Evolutionary conservation across 1,140 invertebrate genomes (phyloP), one percentile per base, ranked within the genome.

Genomic region (Leucophenga varia): DNA sequence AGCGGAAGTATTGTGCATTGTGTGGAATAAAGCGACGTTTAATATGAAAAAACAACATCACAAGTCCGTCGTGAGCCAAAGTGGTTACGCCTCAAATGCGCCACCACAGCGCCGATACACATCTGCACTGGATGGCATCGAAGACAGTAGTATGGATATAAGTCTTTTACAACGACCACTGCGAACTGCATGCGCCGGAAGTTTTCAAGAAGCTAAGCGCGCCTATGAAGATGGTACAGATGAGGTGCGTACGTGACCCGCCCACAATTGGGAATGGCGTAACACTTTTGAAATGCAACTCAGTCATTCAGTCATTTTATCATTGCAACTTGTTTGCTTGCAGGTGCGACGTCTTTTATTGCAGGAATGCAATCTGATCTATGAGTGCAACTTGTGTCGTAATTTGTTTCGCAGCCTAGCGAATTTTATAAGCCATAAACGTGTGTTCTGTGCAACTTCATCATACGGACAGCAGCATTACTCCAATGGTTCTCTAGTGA

Each of bases 351-450:
- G 82, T 36, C 71, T 91, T 30, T 75, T 94, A 6, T 75, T 81
- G 12, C 81, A 86, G 64, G 89, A 93, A 79, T 92, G 89, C 79
- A 86, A 90, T 68, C 71, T 92, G 34, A 82, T 94, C 55, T 87
- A 89, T 65, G 91, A 94, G 74, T 94, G 91, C 72, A 86, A 86
- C 72, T 81, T 89, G 19, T 94, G 91, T 71, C 78, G 83, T n/a
- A 91, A 85, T 69, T 79, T 94, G 57, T 93, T 92, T 74, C 80
- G 91, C 59, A 89, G 86, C 61, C 76, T 93, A 47, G 82, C 84
- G 1, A 92, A 93, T 76, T 90, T 93, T 61, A 81, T 93, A 50
- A 86, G 86, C 32, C 91, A 93, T 61, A 93, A 93, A 74, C 77
- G 89, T 43, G 79, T 84, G 25, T 93, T 89, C 61, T 93, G 90